Base-by-base conservation (phyloP, 2,888 invertebrate genomes). In the Nephrotoma guestfalica region DNA sequence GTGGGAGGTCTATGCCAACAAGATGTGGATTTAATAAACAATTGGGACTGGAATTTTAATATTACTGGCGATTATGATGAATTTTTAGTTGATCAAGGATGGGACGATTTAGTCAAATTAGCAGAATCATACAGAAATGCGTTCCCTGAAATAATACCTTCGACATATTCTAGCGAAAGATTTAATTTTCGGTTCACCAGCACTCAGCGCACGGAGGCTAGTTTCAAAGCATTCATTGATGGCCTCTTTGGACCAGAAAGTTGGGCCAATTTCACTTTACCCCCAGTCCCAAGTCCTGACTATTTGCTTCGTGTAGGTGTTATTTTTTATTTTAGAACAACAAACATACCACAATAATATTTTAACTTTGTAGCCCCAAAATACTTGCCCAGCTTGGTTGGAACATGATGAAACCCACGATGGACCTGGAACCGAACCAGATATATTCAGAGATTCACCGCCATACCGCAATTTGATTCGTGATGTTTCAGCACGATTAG, bases 11-110 rank as follows among this genome's bases (percentile, higher is more conserved):
- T 97, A 87, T 97, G 97, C 90, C 89, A 91, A 1, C 92, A 93
- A 1, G 97, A 97, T 91, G 89, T 95, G 87, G 93, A 94, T 47
- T 92, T 94, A 43, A 91, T 97, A 5, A 92, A 93, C 88, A 92
- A 92, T 86, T 96, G 96, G 96, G 93, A 92, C 85, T 95, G 95
- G 93, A 93, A 94, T 89, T 91, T 92, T 0, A 93, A 93, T 30
- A 93, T 95, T 87, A 94, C 93, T 57, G 89, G 90, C 71, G 92
- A 93, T 1, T 92, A 92, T 88, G 94, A 94, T 0, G 93, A 94
- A 15, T 92, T 92, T 87, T 91, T 96, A 87, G 94, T 96, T 13
- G 91, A 92, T 11, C 94, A 93, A 87, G 94, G 94, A 0, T 94
- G 94, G 89, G 93, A 94, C 88, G 95, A 95, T 89, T 91, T 95